These are phyloP conservation scores for Hecatera dysodea DNA, from an alignment of 2,888 invertebrate species.

Conservation along the genomic window DNA sequence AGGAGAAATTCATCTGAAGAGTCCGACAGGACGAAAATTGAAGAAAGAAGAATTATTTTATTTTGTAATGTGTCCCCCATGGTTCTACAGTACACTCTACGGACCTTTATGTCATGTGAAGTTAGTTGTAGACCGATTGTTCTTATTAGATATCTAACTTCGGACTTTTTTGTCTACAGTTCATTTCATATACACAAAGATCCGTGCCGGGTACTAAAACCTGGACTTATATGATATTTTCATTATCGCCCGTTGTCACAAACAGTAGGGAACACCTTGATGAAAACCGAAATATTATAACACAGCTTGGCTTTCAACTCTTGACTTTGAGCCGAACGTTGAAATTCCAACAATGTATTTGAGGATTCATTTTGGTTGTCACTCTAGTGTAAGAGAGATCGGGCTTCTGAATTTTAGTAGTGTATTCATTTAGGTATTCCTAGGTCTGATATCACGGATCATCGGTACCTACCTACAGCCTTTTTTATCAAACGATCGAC, in stretches of 20 bases:
- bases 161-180: not conserved
- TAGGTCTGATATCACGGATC: constrained; percentile 39
- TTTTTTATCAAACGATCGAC: constrained; percentile 21
- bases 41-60: constrained; percentile 5
- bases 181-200: constrained; percentile 7
- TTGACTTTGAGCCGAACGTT: not conserved
- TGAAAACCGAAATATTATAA: too few relatives aligned
- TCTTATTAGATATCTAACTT: not conserved
- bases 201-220: constrained; percentile 4
- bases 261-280: not conserved
- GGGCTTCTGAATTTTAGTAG: not conserved
- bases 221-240: not conserved
- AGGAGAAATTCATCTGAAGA: constrained; percentile 87
- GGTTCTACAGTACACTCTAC: not conserved
- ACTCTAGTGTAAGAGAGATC: not conserved
- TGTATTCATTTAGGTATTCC: not conserved
- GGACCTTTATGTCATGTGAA: constrained; percentile 12
- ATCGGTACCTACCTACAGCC: not conserved
- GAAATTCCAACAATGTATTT: not conserved
- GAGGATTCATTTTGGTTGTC: not conserved
- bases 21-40: constrained; percentile 28
- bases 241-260: not conserved
- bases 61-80: not conserved
- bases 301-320: not conserved
- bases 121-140: constrained; percentile 5